Percentiles rank a stretch among this genome's conserved stretches.
Conservation (phyloP, 2,797 vertebrate genomes). For the Molossus molossus region DNA sequence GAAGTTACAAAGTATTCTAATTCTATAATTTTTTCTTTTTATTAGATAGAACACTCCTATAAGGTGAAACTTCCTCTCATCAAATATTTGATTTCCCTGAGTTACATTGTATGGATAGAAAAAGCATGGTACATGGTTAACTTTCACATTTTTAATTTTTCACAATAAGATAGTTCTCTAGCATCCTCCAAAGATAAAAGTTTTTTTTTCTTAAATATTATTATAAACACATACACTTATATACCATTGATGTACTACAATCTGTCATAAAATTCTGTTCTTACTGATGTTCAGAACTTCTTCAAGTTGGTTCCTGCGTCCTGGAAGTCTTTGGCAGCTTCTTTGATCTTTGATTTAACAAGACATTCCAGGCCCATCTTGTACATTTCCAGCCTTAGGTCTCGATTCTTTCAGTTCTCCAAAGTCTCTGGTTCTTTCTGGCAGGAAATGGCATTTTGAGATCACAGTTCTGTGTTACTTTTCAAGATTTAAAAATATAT, state of each 20-base stretch:
- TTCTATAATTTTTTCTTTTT: constrained; percentile 15
- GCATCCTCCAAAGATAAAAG: neutral
- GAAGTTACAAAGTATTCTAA: neutral
- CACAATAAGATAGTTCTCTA: neutral
- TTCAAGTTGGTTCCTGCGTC: neutral
- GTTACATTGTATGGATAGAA: neutral
- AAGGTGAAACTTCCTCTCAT: neutral
- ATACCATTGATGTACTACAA: neutral
- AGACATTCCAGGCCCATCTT: neutral
- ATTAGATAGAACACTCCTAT: neutral
- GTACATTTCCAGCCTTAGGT: neutral
- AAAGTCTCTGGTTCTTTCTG: neutral
- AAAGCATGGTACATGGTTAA: neutral
- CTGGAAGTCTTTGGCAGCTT: neutral
- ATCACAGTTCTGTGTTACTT: neutral
- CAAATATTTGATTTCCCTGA: neutral
- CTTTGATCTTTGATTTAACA: neutral
- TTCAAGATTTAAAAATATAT: constrained; percentile 16
- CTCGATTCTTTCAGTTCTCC: neutral
- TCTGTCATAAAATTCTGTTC: neutral
- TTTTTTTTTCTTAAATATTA: neutral
- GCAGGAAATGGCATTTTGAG: neutral
- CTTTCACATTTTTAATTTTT: constrained; percentile 28
- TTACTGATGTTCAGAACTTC: neutral
- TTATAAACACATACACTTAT: constrained; percentile 6